phyloP scores from a whole-genome alignment of 2,113 vertebrate species.

The Hippocampus barbouri region DNA sequence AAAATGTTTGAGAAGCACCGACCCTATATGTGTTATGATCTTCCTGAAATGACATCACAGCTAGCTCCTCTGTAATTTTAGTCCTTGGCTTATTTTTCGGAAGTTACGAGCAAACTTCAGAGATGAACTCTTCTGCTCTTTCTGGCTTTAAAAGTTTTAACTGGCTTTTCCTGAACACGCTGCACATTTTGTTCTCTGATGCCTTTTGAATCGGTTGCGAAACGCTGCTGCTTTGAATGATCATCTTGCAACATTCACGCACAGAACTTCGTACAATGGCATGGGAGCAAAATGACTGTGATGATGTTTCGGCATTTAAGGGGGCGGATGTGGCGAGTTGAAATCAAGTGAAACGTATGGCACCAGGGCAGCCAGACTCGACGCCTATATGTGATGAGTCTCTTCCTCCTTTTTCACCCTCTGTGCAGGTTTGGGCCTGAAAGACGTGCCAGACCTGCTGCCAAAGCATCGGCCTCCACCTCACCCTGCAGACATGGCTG shows the following conservation, averaged over 20 bases:
- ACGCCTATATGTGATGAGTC: constrained; percentile 33
- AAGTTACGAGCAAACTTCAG: too few species aligned
- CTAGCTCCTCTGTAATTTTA: too few species aligned
- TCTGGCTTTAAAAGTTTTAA: not conserved
- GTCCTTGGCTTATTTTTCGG: too few species aligned
- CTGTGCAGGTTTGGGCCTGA: constrained; percentile 76
- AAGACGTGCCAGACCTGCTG: constrained; percentile 77
- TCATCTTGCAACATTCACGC: not conserved
- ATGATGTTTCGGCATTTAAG: constrained; percentile 14
- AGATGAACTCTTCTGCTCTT: too few species aligned
- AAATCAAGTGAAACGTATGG: constrained; percentile 36
- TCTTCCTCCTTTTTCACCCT: constrained; percentile 33
- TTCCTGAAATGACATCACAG: too few species aligned
- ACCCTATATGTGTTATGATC: too few species aligned
- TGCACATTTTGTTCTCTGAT: not conserved
- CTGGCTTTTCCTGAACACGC: not conserved
- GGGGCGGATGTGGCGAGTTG: constrained; percentile 26
- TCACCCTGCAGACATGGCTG: constrained; percentile 77
- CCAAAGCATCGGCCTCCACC: constrained; percentile 72
- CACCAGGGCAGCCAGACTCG: constrained; percentile 36
- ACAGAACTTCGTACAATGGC: not conserved
- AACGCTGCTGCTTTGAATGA: not conserved
- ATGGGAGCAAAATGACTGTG: not conserved
- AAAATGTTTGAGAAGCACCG: too few species aligned
- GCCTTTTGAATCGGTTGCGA: not conserved